Base-by-base conservation (phyloP, 1,140 invertebrate genomes). In the Drosophila paulistorum region DNA sequence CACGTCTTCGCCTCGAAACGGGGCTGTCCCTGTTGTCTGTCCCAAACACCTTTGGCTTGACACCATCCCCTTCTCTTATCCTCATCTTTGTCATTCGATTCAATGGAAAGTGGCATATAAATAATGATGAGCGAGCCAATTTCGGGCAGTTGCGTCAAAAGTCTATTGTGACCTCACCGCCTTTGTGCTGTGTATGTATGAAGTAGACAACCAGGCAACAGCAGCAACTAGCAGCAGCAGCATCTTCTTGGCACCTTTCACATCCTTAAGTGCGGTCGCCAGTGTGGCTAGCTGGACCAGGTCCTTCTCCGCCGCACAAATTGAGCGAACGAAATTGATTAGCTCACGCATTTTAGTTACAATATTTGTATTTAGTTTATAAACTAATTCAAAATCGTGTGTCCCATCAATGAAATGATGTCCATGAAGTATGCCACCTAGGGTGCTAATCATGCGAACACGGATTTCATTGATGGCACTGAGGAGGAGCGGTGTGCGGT, bases 41-140 rank as follows among this genome's bases (percentile, higher is more conserved):
- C 41, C 77, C 68, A 72, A 51, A 90, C 85, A 90, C 85, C 84
- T 89, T 89, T 71, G 77, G 60, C 61, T 75, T 74, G 85, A 85
- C 85, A 85, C 81, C 85, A 82, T 85, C 81, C 85, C 85, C 72
- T 62, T 55, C 70, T 42, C 61, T 70, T 65, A 54, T 60, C 66
- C 41, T 41, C 37, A n/a, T 39, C n/a, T 26, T 62, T 54, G 41
- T 39, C 62, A 58, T 79, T 73, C 75, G 65, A 74, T 77, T 78
- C 74, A 81, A 89, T 84, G 75, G 85, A 89, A 89, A 78, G 80
- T 81, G 77, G 64, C 78, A 75, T 75, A 89, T 89, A 82, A 89
- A 89, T 89, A 89, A 89, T 89, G 84, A 89, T 87, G 79, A 76
- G 84, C 74, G 77, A 89, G 84, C 77, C 84, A 89, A 89, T 89